Percentiles rank a stretch among this genome's conserved stretches.
phyloP scores from a whole-genome alignment of 2,113 vertebrate genomes.

The Spermophilus dauricus region DNA sequence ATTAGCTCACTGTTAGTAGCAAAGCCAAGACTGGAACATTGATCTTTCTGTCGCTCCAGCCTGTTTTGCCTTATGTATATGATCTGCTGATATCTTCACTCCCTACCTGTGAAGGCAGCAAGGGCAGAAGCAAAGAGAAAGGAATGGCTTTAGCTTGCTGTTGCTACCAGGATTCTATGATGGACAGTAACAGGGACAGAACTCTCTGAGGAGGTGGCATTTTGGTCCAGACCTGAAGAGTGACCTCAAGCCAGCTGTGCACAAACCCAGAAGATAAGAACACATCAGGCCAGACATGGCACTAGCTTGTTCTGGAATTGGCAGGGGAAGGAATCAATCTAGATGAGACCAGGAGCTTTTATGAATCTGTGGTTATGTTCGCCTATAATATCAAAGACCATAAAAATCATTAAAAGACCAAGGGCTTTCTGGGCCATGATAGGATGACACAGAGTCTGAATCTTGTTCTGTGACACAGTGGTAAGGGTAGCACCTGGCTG shows the following conservation, averaged over 20 bases:
- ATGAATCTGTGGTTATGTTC: no score
- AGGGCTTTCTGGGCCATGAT: not conserved
- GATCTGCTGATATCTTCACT: not conserved
- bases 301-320: not conserved
- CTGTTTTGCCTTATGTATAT: not conserved
- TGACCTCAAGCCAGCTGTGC: not conserved
- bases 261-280: not conserved
- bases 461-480: not conserved
- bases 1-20: not conserved
- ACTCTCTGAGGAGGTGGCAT: not conserved
- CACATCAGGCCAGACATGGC: no score
- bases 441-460: not conserved
- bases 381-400: no score
- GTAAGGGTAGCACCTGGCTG: not conserved
- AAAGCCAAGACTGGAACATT: not conserved
- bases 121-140: not conserved
- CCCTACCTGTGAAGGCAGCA: not conserved
- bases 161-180: not conserved
- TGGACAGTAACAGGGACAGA: not conserved
- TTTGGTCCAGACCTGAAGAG: not conserved
- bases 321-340: no score
- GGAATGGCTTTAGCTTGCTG: not conserved
- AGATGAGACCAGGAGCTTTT: not conserved
- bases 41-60: not conserved
- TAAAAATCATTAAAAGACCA: no score